Conservation (phyloP, 2,888 invertebrate genomes). For the Pachliopta kotzebuea region DNA sequence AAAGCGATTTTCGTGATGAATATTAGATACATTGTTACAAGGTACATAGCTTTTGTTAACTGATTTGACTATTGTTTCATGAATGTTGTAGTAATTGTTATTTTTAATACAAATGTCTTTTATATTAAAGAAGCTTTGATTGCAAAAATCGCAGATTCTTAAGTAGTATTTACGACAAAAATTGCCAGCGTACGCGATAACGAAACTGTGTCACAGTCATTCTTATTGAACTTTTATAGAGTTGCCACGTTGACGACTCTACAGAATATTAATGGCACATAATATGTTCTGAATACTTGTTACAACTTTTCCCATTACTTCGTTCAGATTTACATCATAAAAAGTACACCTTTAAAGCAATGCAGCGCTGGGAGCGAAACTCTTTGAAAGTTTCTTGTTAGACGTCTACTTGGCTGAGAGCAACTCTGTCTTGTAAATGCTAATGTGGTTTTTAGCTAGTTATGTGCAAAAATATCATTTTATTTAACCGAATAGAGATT, state of each 20-base stretch:
- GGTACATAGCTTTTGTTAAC: not conserved
- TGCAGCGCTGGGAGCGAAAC: conserved; percentile 51
- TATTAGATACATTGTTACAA: not conserved
- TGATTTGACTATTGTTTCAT: not conserved
- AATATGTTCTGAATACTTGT: conserved; percentile 77
- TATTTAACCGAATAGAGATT: not conserved
- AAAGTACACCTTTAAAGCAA: conserved; percentile 61
- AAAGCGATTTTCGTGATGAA: not conserved
- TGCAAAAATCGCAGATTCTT: not conserved
- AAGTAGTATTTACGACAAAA: not conserved
- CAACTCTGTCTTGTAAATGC: conserved; percentile 31
- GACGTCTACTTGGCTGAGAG: conserved; percentile 43
- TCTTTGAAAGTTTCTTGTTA: conserved; percentile 57
- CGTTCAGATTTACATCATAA: conserved; percentile 66
- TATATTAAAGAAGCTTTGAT: not conserved
- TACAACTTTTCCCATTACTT: conserved; percentile 78
- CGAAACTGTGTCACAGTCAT: conserved; percentile 14
- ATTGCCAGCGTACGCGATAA: not conserved
- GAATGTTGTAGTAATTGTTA: not conserved
- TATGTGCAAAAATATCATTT: conserved; percentile 12
- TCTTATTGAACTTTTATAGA: conserved; percentile 69
- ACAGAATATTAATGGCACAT: conserved; percentile 76
- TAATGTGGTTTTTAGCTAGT: conserved; percentile 38
- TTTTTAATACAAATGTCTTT: not conserved
- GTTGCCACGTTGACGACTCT: conserved; percentile 59